Evolutionary conservation across 2,888 invertebrate genomes (phyloP), one percentile per base, ranked within the genome.

Genomic region (Euproctis similis): DNA sequence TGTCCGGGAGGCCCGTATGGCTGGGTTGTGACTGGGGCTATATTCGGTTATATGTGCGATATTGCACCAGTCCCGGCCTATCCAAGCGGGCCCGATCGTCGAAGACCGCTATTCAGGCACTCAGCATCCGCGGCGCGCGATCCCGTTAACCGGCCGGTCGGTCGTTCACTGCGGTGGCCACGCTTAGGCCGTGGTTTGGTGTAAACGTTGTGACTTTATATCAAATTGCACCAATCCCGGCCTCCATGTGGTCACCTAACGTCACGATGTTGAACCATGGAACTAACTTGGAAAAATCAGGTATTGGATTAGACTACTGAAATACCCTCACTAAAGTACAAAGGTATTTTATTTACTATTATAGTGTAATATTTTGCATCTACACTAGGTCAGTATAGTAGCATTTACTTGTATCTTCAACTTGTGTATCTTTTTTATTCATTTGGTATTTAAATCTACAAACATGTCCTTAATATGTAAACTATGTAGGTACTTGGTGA

Each of bases 41-140:
- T 84, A 84, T 85, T 84, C 75, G 64, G 71, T 76, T 60, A n/a
- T 33, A 58, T 58, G 68, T 66, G 65, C 74, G 68, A 85, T 82
- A 85, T 85, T 85, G 85, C 85, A 85, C 85, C 82, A 84, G 85
- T 85, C 85, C 85, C 85, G 85, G 85, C 85, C 84, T 81, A 82
- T 81, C 77, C 77, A 78, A 78, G 74, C 81, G 81, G 82, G 76
- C 73, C 68, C 72, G 68, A 59, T 57, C 76, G 64, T 65, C 74
- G 71, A 58, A 68, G 70, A 74, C 78, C 80, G 80, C 78, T 78
- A 78, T 52, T 57, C 67, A 53, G 54, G 56, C 62, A 50, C 68
- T 67, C 76, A 80, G 80, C 80, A 80, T 80, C 80, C 76, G 72
- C 64, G 73, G 76, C 76, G 73, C 78, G 78, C 74, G 51, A 61